Evolutionary conservation across 2,888 invertebrate species (phyloP), one percentile per base, ranked within the genome.

Genomic region (Orthosia gracilis): DNA sequence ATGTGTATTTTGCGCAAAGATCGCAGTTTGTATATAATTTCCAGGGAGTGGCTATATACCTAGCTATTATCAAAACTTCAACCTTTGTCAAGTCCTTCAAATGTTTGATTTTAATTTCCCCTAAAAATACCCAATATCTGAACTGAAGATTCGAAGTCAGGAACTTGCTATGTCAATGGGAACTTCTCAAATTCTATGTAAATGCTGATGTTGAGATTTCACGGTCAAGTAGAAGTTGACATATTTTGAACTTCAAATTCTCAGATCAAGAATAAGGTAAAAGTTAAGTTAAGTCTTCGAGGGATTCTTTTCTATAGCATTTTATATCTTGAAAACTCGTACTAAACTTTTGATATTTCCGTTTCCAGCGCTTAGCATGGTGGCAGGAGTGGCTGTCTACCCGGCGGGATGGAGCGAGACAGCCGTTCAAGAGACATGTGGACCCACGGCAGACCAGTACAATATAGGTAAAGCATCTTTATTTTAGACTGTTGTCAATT

Each of bases 341-440:
- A 61, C 7, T 61, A 31, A 80, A 59, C 0, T 12, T 54, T 15
- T n/a, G 4, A 31, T 72, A n/a, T 78, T 71, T 74, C 80, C 68
- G 31, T 89, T 91, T 47, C 97, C 97, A 99, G 99, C 98, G 4
- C 94, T 98, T 45, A 98, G 98, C 89, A 98, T 99, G 98, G 98
- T 98, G 70, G 98, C 98, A 0, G 99, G 98, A 2, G 99, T 99
- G 83, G 97, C 98, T 12, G 97, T 98, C 61, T 99, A 98, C 96
- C 99, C 99, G 0, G 98, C 98, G 12, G 99, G 98, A 1, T 99
- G 99, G 99, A 98, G 98, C 90, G 98, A 98, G 68, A 97, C 98
- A 3, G 97, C 97, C 73, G 98, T 99, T 50, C 97, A 98, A 82
- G 97, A 98, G 89, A 98, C 99, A 1, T 99, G 99, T 90, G 99